Percentiles rank a stretch among this genome's conserved stretches.
Conservation (phyloP, 1,140 invertebrate genomes). For the Drosophila neocordata region DNA sequence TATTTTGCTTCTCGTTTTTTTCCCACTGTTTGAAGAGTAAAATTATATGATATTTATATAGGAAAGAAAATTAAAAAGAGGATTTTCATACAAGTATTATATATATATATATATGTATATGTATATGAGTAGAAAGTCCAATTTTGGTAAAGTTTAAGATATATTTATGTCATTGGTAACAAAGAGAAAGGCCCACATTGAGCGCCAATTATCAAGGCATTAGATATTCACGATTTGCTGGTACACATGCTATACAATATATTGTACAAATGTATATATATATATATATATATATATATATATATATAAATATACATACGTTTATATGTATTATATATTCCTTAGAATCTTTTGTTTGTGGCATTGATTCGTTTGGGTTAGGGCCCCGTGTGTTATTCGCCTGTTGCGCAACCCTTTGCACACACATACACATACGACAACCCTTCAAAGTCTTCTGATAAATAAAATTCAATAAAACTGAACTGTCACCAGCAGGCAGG, state of each 20-base stretch:
- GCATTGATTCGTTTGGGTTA: constrained; percentile 6
- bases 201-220: constrained; percentile 7
- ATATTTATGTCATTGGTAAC: neutral
- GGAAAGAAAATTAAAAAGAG: constrained; percentile 14
- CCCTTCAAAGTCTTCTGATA: constrained; percentile 32
- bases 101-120: too few species aligned
- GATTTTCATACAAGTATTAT: neutral
- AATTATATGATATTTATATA: constrained; percentile 11
- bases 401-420: constrained; percentile 58
- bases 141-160: neutral
- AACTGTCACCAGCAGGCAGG: constrained; percentile 67
- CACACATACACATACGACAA: constrained; percentile 6
- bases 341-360: constrained; percentile 7
- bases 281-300: neutral
- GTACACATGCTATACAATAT: neutral
- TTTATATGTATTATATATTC: neutral
- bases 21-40: constrained; percentile 5
- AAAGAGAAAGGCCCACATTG: neutral
- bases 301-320: neutral
- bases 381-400: constrained; percentile 9
- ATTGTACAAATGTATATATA: neutral
- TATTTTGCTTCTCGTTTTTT: neutral
- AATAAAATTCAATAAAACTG: constrained; percentile 72
- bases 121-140: too few species aligned
- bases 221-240: constrained; percentile 7